A percentile compares a stretch with the other conserved stretches of the same genome.
Conservation (phyloP, 2,888 invertebrate species). For the Pseudanteris insignis region DNA sequence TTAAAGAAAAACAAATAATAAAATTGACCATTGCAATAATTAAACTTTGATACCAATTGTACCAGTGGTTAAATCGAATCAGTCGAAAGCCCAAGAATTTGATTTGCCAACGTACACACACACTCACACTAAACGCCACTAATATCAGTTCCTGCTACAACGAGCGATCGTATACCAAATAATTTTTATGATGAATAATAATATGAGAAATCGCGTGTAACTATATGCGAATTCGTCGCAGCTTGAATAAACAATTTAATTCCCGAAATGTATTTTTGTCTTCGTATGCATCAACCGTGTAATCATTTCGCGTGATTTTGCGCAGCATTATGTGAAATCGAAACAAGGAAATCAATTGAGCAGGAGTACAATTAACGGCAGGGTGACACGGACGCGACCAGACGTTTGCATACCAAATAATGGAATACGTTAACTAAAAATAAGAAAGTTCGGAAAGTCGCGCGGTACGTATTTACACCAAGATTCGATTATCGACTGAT, state of each 20-base stretch:
- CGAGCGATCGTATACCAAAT: constrained; percentile 62
- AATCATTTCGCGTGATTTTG: constrained; percentile 41
- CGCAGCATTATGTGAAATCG: constrained; percentile 31
- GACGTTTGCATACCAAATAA: constrained; percentile 41
- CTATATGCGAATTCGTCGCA: constrained; percentile 18
- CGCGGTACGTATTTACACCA: background rate
- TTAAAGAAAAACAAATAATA: too few species aligned
- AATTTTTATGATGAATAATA: constrained; percentile 49
- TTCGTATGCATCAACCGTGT: constrained; percentile 9
- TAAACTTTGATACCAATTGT: too few species aligned
- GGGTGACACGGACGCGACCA: constrained; percentile 49
- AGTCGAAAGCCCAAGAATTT: constrained; percentile 29
- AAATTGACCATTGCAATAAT: too few species aligned
- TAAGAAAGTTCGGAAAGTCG: constrained; percentile 1
- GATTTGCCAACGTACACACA: constrained; percentile 47
- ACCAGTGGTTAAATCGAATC: too few species aligned
- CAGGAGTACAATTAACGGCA: constrained; percentile 23
- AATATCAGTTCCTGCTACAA: constrained; percentile 61
- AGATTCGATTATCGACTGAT: constrained; percentile 8
- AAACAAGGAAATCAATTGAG: constrained; percentile 18
- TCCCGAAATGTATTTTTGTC: constrained; percentile 34
- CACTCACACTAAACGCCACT: constrained; percentile 45
- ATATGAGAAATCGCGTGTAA: too few species aligned
- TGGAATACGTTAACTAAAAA: background rate
- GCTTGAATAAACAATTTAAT: constrained; percentile 27